A percentile compares a stretch with the other conserved stretches of the same genome.
These are phyloP conservation scores for Agelaius phoeniceus DNA, from an alignment of 2,113 vertebrate species.

Conservation along the genomic window DNA sequence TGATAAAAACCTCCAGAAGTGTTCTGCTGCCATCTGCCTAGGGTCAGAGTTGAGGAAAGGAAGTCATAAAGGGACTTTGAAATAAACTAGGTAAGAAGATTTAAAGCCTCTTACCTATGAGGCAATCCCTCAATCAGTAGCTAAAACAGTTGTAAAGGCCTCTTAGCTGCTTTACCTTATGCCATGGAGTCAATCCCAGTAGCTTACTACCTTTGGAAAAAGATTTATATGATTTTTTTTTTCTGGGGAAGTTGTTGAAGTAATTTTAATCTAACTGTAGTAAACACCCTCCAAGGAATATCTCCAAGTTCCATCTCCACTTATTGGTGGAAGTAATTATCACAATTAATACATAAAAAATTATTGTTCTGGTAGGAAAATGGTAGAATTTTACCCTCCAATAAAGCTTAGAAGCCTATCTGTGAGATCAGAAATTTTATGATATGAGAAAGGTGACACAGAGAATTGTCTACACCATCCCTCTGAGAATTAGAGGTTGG, in stretches of 20 bases:
- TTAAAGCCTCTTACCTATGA: background rate
- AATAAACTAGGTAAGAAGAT: background rate
- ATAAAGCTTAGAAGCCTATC: background rate
- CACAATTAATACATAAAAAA: background rate
- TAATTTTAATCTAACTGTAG: background rate
- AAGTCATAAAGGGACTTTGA: background rate
- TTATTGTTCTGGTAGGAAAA: background rate
- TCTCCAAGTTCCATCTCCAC: background rate
- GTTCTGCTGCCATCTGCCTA: background rate
- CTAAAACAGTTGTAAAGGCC: background rate
- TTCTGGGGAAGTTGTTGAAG: background rate
- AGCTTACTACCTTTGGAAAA: background rate
- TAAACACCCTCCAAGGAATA: background rate
- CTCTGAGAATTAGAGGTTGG: background rate
- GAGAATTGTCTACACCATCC: background rate
- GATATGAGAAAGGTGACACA: background rate
- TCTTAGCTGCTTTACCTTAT: background rate
- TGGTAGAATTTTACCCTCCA: background rate
- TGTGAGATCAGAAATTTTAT: background rate
- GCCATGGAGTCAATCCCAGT: background rate
- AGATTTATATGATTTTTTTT: background rate
- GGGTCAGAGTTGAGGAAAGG: background rate
- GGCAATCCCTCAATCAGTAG: background rate
- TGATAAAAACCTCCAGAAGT: background rate
- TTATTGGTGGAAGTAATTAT: background rate